phyloP scores from a whole-genome alignment of 2,113 vertebrate genomes.

The Leucoraja erinaceus region DNA sequence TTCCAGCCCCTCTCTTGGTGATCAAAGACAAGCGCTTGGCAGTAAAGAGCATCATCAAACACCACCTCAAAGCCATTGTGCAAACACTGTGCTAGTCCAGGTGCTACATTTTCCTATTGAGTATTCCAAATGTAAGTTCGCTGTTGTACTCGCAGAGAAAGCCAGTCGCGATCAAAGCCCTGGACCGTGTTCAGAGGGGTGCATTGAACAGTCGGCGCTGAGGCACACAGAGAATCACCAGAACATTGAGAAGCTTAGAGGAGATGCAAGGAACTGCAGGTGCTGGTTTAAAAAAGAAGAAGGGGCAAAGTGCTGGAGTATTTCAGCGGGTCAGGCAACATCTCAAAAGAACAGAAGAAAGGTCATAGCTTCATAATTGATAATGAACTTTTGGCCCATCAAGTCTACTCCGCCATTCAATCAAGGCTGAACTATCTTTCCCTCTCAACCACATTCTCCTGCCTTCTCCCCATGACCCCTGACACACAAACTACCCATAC shows the following conservation, averaged over 20 bases:
- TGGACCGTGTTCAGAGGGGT: neutral
- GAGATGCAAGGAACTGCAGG: too few species aligned
- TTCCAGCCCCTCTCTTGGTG: neutral
- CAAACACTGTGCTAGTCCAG: neutral
- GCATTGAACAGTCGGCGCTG: neutral
- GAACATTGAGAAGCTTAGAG: neutral
- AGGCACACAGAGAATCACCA: neutral
- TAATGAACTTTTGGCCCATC: too few species aligned
- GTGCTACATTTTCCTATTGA: neutral
- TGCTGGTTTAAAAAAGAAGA: too few species aligned
- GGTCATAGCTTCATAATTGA: too few species aligned
- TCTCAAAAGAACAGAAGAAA: too few species aligned
- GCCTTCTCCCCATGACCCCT: too few species aligned
- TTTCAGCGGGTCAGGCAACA: too few species aligned
- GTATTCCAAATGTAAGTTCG: neutral
- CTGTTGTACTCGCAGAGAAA: neutral
- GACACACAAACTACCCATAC: too few species aligned
- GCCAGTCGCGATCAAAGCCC: neutral
- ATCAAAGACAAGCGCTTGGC: neutral
- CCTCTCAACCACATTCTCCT: too few species aligned
- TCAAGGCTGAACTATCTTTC: too few species aligned
- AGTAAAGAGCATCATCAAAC: neutral
- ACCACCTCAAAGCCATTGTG: neutral
- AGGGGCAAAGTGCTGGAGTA: too few species aligned
- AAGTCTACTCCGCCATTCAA: too few species aligned